phyloP scores from a whole-genome alignment of 2,113 vertebrate species.

The Nycticorax nycticorax region DNA sequence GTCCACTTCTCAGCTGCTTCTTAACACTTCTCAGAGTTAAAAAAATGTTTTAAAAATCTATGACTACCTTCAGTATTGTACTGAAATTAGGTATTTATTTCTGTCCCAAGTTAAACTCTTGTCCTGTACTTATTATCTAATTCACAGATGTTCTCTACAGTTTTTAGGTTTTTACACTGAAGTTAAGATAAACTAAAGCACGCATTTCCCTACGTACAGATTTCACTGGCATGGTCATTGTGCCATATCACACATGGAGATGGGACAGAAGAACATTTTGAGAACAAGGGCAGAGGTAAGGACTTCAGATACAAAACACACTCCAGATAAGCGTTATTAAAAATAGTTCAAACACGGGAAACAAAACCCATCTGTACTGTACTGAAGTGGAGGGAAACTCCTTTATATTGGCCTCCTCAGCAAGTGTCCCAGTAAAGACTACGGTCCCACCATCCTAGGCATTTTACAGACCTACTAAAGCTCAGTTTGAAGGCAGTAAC shows the following conservation, averaged over 20 bases:
- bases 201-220: accelerated
- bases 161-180: not conserved
- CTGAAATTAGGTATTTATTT: not conserved
- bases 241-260: not conserved
- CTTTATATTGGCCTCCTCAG: not conserved
- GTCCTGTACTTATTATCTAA: not conserved
- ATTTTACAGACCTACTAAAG: not conserved
- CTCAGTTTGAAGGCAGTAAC: not conserved
- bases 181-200: not conserved
- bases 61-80: not conserved
- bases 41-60: not conserved
- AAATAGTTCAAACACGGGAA: not conserved
- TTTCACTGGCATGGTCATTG: not conserved
- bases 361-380: not conserved
- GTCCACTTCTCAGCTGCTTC: not conserved
- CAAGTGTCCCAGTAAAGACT: not conserved
- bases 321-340: not conserved
- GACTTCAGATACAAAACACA: not conserved
- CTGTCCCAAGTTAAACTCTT: not conserved
- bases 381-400: not conserved
- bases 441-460: not conserved
- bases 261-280: not conserved
- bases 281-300: not conserved
- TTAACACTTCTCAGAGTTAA: not conserved
- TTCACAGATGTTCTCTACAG: not conserved